A percentile compares a stretch with the other conserved stretches of the same genome.
Evolutionary conservation across 2,797 vertebrate species (phyloP).

Genomic region (Morelia viridis): DNA sequence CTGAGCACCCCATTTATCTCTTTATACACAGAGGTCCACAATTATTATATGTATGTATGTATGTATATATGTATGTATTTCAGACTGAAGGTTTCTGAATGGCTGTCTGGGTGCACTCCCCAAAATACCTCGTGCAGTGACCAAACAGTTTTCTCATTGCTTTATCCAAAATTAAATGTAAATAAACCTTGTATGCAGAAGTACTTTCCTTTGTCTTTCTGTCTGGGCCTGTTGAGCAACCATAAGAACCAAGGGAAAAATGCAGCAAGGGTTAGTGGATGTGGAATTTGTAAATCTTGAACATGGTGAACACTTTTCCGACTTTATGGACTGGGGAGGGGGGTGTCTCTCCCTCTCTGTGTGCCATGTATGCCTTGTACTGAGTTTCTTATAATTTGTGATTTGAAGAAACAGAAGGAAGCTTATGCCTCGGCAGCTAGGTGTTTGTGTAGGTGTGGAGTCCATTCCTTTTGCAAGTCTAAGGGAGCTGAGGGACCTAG

Average conservation of each 20-base stretch:
- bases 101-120: neutral
- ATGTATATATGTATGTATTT: neutral
- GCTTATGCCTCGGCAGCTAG: neutral
- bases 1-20: neutral
- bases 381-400: neutral
- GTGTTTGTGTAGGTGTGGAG: neutral
- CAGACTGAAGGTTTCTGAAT: neutral
- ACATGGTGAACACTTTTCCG: neutral
- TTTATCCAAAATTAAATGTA: neutral
- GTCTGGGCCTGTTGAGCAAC: neutral
- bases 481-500: neutral
- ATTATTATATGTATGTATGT: neutral
- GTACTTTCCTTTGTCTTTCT: neutral
- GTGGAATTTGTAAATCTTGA: neutral
- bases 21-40: neutral
- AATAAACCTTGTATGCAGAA: neutral
- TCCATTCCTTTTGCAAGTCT: neutral
- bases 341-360: neutral
- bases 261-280: neutral
- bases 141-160: neutral
- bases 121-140: neutral
- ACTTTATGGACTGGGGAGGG: neutral
- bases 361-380: neutral
- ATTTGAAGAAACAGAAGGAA: slow-evolving; percentile 12
- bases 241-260: neutral